These are phyloP conservation scores for Notamacropus eugenii DNA, from an alignment of 2,797 vertebrate genomes.

Conservation along the genomic window DNA sequence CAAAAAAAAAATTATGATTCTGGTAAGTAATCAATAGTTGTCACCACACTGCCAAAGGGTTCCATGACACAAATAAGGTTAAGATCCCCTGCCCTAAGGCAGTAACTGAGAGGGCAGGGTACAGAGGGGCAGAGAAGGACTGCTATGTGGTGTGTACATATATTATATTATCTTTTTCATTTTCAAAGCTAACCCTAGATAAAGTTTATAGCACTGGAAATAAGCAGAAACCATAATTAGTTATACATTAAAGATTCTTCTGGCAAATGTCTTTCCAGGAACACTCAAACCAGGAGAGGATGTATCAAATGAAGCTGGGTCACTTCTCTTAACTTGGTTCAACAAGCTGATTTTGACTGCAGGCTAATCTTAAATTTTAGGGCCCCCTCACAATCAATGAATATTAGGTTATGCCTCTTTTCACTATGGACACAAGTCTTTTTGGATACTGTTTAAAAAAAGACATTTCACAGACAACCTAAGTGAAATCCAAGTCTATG, in stretches of 20 bases:
- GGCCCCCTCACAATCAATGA: slow-evolving; percentile 46
- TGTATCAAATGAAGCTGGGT: slow-evolving; percentile 5
- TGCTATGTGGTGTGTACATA: slow-evolving; percentile 1
- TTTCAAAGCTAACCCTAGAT: slow-evolving; percentile 21
- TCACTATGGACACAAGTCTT: slow-evolving; percentile 56
- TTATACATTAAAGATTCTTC: slow-evolving; percentile 53
- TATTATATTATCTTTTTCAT: slow-evolving; percentile 40
- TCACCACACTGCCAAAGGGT: slow-evolving; percentile 69
- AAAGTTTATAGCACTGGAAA: slow-evolving; percentile 39
- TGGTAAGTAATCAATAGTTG: background rate
- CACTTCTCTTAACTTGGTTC: slow-evolving; percentile 53
- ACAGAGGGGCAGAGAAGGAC: slow-evolving; percentile 21
- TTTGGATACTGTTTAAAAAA: slow-evolving; percentile 55
- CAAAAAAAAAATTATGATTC: background rate
- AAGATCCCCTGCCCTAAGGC: slow-evolving; percentile 63
- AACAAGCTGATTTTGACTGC: slow-evolving; percentile 38
- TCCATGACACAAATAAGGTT: slow-evolving; percentile 72
- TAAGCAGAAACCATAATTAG: slow-evolving; percentile 38
- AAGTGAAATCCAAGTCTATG: slow-evolving; percentile 18
- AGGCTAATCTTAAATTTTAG: slow-evolving; percentile 41
- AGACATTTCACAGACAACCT: slow-evolving; percentile 49
- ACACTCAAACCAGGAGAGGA: slow-evolving; percentile 22
- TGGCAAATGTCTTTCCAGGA: slow-evolving; percentile 51
- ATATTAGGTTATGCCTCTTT: slow-evolving; percentile 9
- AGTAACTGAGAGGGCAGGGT: slow-evolving; percentile 72